Conservation (phyloP, 1,140 invertebrate genomes). For the Meloidogyne chitwoodi region DNA sequence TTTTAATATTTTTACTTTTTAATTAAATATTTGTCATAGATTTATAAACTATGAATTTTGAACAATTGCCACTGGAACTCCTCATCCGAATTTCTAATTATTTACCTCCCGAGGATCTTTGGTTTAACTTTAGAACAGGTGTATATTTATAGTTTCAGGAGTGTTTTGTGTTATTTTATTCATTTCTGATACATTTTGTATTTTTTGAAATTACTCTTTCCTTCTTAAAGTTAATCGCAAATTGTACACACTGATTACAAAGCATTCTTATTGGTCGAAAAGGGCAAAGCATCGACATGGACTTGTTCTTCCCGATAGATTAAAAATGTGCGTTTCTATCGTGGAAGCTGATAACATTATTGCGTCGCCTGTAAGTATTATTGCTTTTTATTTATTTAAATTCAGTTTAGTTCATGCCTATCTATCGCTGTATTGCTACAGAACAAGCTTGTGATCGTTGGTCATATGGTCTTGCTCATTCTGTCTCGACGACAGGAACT, state of each 20-base stretch:
- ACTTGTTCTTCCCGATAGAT: slow-evolving; percentile 16
- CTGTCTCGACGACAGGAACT: background rate
- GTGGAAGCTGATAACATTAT: background rate
- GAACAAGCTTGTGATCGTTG: background rate
- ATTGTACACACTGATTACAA: background rate
- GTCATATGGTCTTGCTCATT: background rate
- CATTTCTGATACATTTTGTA: background rate
- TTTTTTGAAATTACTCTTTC: background rate
- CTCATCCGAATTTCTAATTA: slow-evolving; percentile 22
- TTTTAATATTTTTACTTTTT: background rate
- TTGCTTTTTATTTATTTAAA: background rate
- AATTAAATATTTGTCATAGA: background rate
- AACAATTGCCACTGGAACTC: slow-evolving; percentile 23
- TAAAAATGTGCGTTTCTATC: background rate
- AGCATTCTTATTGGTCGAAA: slow-evolving; percentile 20
- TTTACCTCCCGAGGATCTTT: slow-evolving; percentile 19
- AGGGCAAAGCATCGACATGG: background rate
- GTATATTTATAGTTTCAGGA: too few relatives aligned
- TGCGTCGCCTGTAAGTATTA: background rate
- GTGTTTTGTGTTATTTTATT: too few relatives aligned
- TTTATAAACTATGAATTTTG: slow-evolving; percentile 11
- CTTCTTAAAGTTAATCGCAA: slow-evolving; percentile 3
- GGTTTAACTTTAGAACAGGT: slow-evolving; percentile 16
- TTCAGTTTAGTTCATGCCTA: background rate
- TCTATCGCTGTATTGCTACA: slow-evolving; percentile 23